phyloP scores from a whole-genome alignment of 2,797 vertebrate species.

The Dicrostonyx torquatus region DNA sequence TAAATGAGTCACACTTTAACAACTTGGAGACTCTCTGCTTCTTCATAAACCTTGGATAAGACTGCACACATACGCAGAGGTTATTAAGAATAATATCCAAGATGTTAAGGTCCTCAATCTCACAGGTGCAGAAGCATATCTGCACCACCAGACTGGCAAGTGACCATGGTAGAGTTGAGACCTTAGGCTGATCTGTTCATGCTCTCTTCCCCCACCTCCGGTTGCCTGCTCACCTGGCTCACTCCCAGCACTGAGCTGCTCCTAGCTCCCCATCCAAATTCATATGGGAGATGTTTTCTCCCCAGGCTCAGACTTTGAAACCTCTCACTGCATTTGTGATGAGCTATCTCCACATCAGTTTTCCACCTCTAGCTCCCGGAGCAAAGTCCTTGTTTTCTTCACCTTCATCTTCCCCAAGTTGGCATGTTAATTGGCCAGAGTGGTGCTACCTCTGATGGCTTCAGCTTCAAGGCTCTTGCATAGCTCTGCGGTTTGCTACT shows the following conservation, averaged over 20 bases:
- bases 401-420: neutral
- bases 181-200: neutral
- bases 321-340: neutral
- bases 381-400: neutral
- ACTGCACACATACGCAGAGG: neutral
- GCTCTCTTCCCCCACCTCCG: neutral
- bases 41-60: neutral
- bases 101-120: neutral
- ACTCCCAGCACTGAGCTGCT: neutral
- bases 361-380: neutral
- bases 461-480: neutral
- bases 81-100: constrained; percentile 36
- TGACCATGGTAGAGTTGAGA: neutral
- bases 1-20: neutral
- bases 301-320: constrained; percentile 19
- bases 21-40: constrained; percentile 28
- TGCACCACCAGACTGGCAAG: neutral
- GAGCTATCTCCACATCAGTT: neutral
- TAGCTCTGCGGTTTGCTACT: constrained; percentile 2
- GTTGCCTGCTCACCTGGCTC: neutral
- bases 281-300: neutral
- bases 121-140: neutral
- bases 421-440: constrained; percentile 34
- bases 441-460: constrained; percentile 32
- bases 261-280: neutral